These are phyloP conservation scores for Cercopithecus petaurista DNA, from an alignment of 2,797 vertebrate species.

Conservation along the genomic window DNA sequence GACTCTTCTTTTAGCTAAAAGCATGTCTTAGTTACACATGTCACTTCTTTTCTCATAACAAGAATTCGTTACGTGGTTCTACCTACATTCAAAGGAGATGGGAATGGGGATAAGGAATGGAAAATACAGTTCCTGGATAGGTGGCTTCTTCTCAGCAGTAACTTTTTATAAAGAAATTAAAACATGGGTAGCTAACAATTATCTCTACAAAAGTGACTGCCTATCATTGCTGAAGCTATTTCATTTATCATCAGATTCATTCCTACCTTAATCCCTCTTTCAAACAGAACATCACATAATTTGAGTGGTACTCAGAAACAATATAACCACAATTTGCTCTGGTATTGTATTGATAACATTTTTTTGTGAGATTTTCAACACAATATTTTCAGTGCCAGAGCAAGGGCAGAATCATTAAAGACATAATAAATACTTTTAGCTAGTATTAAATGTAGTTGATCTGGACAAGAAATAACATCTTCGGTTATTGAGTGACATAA, in stretches of 20 bases:
- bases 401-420: slow-evolving; percentile 4
- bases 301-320: not conserved
- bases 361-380: not conserved
- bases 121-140: not conserved
- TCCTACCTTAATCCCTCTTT: not conserved
- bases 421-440: slow-evolving; percentile 11
- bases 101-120: not conserved
- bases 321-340: not conserved
- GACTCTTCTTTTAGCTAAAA: not conserved
- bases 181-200: not conserved
- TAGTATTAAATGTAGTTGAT: not conserved
- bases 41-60: not conserved
- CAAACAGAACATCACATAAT: not conserved
- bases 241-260: not conserved
- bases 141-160: not conserved
- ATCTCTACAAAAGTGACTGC: not conserved
- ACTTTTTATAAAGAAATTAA: not conserved
- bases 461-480: not conserved
- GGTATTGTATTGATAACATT: not conserved
- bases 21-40: not conserved
- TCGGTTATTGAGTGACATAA: not conserved
- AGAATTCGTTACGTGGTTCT: not conserved
- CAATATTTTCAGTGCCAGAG: not conserved
- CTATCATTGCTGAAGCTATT: not conserved
- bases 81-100: not conserved